Base-by-base conservation (phyloP, 1,140 invertebrate genomes). In the Theocolax elegans region DNA sequence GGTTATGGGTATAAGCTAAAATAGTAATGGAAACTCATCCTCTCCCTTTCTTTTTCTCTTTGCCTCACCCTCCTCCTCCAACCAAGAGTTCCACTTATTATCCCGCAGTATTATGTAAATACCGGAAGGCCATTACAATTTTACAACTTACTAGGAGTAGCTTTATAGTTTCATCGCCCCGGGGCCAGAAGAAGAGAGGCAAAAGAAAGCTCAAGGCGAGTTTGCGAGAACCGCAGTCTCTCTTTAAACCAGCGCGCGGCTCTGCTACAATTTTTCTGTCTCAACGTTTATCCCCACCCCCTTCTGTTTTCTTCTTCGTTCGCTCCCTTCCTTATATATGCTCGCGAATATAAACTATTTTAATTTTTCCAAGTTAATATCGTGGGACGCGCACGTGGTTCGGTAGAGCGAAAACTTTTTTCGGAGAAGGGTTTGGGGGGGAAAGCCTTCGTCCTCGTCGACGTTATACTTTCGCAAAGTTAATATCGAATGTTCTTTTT, bases 81-180 rank as follows among this genome's bases (percentile, higher is more conserved):
- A n/a, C 72, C 65, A 68, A 67, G 75, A 80, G 77, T 81, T 80
- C 75, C 72, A 80, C 81, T 82, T 83, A 82, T 82, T 82, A 82
- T 81, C 72, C 75, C 78, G 74, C 78, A 74, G 78, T 75, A 82
- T 83, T 83, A 83, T 83, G 81, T 79, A 83, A 83, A 83, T 83
- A 83, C 78, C 78, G 79, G 76, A 80, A 83, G 78, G 73, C 79
- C 78, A 82, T 83, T 82, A 82, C 80, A 79, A 82, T 83, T 83
- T 82, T 82, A 83, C 80, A 83, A 81, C 78, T 81, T 81, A 81
- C 7, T 75, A 76, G 73, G 71, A 78, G 78, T 79, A 71, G 78
- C 72, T 82, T 81, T 83, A 81, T 78, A 79, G 77, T 82, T 83
- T 79, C 76, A 77, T 77, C 77, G 76, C 74, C 73, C 58, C 67